A percentile compares a stretch with the other conserved stretches of the same genome.
These are phyloP conservation scores for Leptopilina syphax DNA, from an alignment of 2,888 invertebrate genomes.

Conservation along the genomic window DNA sequence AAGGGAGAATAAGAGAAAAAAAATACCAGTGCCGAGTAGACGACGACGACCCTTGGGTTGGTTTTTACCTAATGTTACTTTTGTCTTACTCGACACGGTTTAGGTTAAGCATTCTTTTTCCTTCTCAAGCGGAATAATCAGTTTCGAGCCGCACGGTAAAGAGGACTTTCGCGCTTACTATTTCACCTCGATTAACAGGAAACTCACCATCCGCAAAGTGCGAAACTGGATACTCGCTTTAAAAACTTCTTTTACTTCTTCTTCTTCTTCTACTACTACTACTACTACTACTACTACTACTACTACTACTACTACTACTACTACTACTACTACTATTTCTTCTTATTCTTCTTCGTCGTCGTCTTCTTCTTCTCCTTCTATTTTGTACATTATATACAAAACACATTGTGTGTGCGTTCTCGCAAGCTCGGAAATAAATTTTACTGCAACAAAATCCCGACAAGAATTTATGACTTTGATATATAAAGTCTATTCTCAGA, in stretches of 20 bases:
- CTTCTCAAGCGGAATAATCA: conserved; percentile 36
- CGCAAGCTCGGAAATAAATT: conserved; percentile 6
- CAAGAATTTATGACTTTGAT: conserved; percentile 28
- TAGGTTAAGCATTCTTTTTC: conserved; percentile 22
- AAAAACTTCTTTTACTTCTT: not conserved
- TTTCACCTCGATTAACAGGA: conserved; percentile 35
- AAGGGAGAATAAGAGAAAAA: not conserved
- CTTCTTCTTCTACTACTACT: not conserved
- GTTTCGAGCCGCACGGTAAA: conserved; percentile 28
- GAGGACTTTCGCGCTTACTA: conserved; percentile 38
- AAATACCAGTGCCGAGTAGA: not conserved
- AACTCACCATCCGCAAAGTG: conserved; percentile 36
- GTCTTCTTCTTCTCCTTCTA: too few species aligned
- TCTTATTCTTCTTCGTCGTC: not conserved
- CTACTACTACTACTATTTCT: too few species aligned
- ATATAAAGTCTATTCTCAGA: conserved; percentile 11
- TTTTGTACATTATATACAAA: not conserved
- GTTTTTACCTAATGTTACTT: conserved; percentile 20
- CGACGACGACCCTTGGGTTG: conserved; percentile 14
- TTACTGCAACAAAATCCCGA: conserved; percentile 6
- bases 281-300: too few species aligned
- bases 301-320: not conserved
- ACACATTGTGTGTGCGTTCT: conserved; percentile 10
- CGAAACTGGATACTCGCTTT: conserved; percentile 29
- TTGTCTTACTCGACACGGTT: not conserved